A percentile compares a stretch with the other conserved stretches of the same genome.
Conservation (phyloP, 1,140 invertebrate genomes). For the Odontomachus brunneus region DNA sequence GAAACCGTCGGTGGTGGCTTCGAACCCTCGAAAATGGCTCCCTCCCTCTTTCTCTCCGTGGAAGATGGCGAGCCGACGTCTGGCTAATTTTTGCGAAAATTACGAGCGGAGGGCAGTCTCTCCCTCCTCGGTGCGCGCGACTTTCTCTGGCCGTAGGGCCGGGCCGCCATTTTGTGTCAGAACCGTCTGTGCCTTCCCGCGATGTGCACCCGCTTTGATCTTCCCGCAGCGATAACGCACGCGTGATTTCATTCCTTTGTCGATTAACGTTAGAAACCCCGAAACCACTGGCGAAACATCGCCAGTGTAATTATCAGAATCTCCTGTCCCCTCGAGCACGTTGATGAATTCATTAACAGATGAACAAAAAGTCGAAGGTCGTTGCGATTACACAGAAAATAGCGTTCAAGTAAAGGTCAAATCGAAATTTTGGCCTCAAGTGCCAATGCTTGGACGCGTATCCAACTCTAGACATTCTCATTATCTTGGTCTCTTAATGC, state of each 20-base stretch:
- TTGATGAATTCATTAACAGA: no score
- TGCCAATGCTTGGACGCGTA: no score
- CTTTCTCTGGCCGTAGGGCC: neutral
- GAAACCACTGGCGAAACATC: neutral
- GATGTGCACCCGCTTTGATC: neutral
- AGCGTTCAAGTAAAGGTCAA: no score
- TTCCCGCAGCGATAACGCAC: neutral
- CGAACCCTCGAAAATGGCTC: constrained; percentile 79
- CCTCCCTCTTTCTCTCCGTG: neutral
- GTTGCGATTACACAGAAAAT: no score
- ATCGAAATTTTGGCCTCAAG: no score
- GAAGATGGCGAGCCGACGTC: constrained; percentile 77
- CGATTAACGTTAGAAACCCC: no score
- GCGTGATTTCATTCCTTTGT: neutral
- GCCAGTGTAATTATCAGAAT: neutral
- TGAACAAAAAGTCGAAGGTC: no score
- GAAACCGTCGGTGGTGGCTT: constrained; percentile 76
- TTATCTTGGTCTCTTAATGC: no score
- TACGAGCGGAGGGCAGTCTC: constrained; percentile 62
- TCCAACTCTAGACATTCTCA: no score
- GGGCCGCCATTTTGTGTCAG: constrained; percentile 54
- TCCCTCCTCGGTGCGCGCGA: constrained; percentile 2
- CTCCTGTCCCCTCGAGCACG: no score
- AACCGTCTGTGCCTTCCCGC: constrained; percentile 2
- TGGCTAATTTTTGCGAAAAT: constrained; percentile 78